phyloP scores from a whole-genome alignment of 2,888 invertebrate species.

The Autographa pulchrina region DNA sequence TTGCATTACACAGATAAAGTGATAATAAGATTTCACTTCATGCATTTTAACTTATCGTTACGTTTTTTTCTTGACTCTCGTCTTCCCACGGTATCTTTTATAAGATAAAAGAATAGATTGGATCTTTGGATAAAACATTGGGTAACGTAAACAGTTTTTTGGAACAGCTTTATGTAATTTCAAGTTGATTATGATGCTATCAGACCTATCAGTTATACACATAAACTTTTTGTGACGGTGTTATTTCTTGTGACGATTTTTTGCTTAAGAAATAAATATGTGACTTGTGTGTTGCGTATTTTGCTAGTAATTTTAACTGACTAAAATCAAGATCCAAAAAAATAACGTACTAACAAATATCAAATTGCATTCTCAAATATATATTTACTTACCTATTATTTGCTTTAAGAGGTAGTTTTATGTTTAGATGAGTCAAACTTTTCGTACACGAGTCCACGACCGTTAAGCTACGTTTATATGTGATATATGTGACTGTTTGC shows the following conservation, averaged over 20 bases:
- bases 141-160: slow-evolving; percentile 33
- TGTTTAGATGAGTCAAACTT: neutral
- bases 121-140: slow-evolving; percentile 61
- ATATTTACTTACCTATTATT: neutral
- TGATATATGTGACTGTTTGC: slow-evolving; percentile 27
- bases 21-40: slow-evolving; percentile 59
- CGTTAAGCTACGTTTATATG: neutral
- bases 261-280: slow-evolving; percentile 22
- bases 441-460: neutral
- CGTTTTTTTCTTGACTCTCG: slow-evolving; percentile 46
- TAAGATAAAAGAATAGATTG: slow-evolving; percentile 57
- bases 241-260: slow-evolving; percentile 22
- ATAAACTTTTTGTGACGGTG: slow-evolving; percentile 18
- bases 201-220: slow-evolving; percentile 23
- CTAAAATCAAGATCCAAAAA: neutral
- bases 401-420: neutral
- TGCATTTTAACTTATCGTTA: slow-evolving; percentile 59
- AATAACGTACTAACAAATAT: neutral
- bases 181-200: slow-evolving; percentile 17
- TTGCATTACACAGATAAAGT: slow-evolving; percentile 54
- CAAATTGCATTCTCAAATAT: neutral
- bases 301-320: slow-evolving; percentile 14
- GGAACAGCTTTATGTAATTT: slow-evolving; percentile 26
- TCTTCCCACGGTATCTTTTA: slow-evolving; percentile 67
- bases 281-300: neutral